A percentile compares a stretch with the other conserved stretches of the same genome.
Evolutionary conservation across 2,113 vertebrate genomes (phyloP).

Genomic region (Myodes glareolus): DNA sequence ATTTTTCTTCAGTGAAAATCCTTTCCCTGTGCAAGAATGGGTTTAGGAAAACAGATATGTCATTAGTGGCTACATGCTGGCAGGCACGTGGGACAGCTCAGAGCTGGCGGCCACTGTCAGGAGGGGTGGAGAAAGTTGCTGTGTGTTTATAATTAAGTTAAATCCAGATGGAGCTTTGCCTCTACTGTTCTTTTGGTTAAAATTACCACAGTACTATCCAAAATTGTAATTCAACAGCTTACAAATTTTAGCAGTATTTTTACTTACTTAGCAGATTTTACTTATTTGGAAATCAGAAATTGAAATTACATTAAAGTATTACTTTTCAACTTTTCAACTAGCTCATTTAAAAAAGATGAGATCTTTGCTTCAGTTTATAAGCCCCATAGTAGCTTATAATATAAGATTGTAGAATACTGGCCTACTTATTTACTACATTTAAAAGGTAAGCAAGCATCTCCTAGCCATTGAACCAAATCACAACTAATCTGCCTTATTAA

Average conservation of each 20-base stretch:
- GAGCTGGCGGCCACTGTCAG: neutral
- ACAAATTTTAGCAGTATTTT: neutral
- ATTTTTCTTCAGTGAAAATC: conserved; percentile 37
- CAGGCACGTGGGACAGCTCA: neutral
- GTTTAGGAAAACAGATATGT: neutral
- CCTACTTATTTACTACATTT: neutral
- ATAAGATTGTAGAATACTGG: neutral
- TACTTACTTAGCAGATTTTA: neutral
- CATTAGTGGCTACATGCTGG: neutral
- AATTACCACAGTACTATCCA: neutral
- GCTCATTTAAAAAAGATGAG: neutral
- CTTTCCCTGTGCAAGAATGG: neutral
- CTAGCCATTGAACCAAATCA: neutral
- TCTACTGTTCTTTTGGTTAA: neutral
- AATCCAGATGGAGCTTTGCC: neutral
- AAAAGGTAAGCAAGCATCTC: neutral
- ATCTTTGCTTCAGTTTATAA: neutral
- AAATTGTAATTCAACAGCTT: neutral
- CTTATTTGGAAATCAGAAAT: neutral
- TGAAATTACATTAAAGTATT: neutral
- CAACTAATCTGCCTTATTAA: neutral
- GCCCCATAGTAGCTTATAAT: rapidly evolving
- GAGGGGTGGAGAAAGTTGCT: neutral
- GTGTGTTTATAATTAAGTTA: conserved; percentile 13
- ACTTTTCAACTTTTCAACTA: neutral